phyloP scores from a whole-genome alignment of 1,140 invertebrate genomes.

The Paraescarpia echinospica region DNA sequence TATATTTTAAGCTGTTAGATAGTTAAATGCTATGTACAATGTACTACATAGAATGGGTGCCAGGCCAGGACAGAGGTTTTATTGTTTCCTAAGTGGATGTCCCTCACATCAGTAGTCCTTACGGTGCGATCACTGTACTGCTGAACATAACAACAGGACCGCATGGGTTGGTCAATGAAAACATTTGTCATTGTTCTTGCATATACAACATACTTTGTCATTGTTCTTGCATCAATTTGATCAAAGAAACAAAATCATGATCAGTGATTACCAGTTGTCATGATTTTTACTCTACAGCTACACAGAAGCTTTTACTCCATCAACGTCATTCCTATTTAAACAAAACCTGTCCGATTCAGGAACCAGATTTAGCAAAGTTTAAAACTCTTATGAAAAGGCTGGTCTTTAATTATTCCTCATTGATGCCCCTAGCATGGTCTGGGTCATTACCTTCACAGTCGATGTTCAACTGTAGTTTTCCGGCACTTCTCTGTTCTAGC shows the following conservation, averaged over 20 bases:
- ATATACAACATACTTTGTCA: too few species aligned
- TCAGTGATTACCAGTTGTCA: too few species aligned
- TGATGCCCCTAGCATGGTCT: not conserved
- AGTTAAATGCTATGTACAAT: too few species aligned
- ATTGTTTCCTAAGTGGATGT: too few species aligned
- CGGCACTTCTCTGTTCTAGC: conserved; percentile 40
- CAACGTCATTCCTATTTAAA: not conserved
- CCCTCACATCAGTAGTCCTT: too few species aligned
- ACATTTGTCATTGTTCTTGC: not conserved
- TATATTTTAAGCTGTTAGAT: too few species aligned
- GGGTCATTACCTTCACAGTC: conserved; percentile 59
- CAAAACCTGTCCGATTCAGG: not conserved
- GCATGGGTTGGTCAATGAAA: not conserved
- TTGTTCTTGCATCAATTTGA: not conserved
- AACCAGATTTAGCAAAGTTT: not conserved
- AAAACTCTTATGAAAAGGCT: not conserved
- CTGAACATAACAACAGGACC: not conserved
- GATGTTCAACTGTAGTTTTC: conserved; percentile 54
- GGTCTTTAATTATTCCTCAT: not conserved
- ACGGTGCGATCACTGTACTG: too few species aligned
- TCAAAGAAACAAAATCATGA: too few species aligned
- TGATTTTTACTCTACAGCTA: too few species aligned
- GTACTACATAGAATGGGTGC: too few species aligned
- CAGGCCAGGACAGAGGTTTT: too few species aligned
- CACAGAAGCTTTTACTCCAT: not conserved